Evolutionary conservation across 2,797 vertebrate genomes (phyloP).

Genomic region (Sarcophilus harrisii): DNA sequence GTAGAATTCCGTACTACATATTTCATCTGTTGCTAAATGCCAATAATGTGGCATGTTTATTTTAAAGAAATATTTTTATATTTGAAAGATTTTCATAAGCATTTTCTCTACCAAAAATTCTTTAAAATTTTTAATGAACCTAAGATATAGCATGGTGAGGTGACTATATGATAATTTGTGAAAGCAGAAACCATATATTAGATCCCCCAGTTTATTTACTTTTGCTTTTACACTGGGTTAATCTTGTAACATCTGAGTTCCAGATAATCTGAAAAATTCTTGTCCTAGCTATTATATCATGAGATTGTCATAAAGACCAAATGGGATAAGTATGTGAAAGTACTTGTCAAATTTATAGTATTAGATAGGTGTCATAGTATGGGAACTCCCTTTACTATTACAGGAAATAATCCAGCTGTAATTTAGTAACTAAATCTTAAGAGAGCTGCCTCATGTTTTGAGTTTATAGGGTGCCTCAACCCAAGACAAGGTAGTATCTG

Average conservation of each 20-base stretch:
- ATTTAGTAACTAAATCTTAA: neutral
- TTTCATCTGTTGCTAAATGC: neutral
- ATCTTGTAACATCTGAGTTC: neutral
- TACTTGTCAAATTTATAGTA: neutral
- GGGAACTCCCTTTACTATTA: neutral
- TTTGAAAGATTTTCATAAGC: neutral
- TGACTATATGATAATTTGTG: neutral
- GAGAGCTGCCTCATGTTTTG: neutral
- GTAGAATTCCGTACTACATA: neutral
- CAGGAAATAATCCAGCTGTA: neutral
- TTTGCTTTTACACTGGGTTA: neutral
- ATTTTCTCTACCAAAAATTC: neutral
- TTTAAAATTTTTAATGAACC: neutral
- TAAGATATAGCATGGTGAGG: neutral
- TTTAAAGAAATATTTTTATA: neutral
- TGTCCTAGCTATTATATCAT: neutral
- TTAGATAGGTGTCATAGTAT: neutral
- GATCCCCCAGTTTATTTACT: neutral
- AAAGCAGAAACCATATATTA: neutral
- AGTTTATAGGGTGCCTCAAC: neutral
- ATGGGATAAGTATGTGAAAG: neutral
- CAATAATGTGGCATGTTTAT: neutral
- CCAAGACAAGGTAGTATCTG: neutral
- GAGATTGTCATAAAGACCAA: neutral
- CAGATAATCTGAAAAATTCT: neutral